Evolutionary conservation across 2,113 vertebrate species (phyloP).

Genomic region (Coturnix japonica): DNA sequence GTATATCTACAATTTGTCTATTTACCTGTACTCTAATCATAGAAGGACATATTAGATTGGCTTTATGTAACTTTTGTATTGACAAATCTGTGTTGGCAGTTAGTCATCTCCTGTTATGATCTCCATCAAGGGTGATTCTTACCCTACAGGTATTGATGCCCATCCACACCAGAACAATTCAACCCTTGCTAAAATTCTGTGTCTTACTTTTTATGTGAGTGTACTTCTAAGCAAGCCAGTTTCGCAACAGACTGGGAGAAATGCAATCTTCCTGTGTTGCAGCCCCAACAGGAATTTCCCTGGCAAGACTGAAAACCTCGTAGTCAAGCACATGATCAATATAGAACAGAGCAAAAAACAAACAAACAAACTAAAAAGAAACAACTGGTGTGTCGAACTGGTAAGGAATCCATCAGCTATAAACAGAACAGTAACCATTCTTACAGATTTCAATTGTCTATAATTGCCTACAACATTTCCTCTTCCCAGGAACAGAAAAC

Average conservation of each 20-base stretch:
- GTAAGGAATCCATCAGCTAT: neutral
- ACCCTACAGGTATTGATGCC: neutral
- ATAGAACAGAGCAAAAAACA: fast-evolving
- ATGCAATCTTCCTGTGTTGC: fast-evolving
- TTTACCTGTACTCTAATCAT: neutral
- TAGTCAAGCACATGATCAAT: neutral
- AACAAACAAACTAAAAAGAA: too few species aligned
- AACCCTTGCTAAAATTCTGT: neutral
- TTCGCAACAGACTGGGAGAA: neutral
- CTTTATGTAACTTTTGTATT: conserved; percentile 2
- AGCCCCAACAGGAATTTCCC: neutral
- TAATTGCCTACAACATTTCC: neutral
- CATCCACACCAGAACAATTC: neutral
- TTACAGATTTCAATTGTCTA: neutral
- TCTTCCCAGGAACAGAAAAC: neutral
- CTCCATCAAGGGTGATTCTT: neutral
- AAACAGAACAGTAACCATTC: neutral
- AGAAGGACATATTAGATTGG: neutral
- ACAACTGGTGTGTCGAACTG: neutral
- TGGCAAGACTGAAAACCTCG: fast-evolving
- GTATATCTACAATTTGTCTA: neutral
- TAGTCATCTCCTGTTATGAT: conserved; percentile 22
- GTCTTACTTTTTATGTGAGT: neutral
- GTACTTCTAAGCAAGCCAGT: neutral
- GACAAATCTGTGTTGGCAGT: conserved; percentile 3